Conservation (phyloP, 1,140 invertebrate species). For the Drosophila gunungcola region DNA sequence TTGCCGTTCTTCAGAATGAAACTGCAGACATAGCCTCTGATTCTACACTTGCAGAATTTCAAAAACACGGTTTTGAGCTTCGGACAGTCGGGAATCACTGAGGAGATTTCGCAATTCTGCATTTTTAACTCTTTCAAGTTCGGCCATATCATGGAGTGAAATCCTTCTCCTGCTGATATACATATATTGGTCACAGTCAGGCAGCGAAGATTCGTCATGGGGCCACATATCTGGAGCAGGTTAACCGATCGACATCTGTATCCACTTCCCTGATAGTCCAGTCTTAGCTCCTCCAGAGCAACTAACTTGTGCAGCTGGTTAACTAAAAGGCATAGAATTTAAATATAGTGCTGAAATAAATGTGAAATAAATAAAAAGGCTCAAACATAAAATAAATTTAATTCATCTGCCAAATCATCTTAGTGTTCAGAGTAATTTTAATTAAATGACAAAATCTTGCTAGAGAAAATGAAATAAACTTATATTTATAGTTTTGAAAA, state of each 20-base stretch:
- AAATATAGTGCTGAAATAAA: background rate
- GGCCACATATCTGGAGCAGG: constrained; percentile 3
- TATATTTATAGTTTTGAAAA: no score
- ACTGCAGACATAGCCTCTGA: background rate
- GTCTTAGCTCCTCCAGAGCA: background rate
- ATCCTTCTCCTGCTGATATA: background rate
- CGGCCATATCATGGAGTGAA: constrained; percentile 8
- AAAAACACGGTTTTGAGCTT: background rate
- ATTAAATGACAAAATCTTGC: no score
- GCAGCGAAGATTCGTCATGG: constrained; percentile 3
- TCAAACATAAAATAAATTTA: no score
- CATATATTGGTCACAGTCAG: constrained; percentile 3
- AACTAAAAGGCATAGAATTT: background rate
- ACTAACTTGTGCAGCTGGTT: constrained; percentile 5
- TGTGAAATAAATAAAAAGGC: no score
- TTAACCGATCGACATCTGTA: constrained; percentile 6
- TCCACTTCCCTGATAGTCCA: constrained; percentile 1
- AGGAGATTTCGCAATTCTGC: constrained; percentile 5
- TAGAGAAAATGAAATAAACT: no score
- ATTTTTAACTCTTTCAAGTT: background rate
- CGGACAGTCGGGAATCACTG: constrained; percentile 4
- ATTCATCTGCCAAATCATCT: no score
- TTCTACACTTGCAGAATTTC: constrained; percentile 3
- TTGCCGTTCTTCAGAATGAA: constrained; percentile 7
- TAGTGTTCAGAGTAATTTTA: no score